Conservation (phyloP, 2,888 invertebrate genomes). For the Trissoscelio sp. region DNA sequence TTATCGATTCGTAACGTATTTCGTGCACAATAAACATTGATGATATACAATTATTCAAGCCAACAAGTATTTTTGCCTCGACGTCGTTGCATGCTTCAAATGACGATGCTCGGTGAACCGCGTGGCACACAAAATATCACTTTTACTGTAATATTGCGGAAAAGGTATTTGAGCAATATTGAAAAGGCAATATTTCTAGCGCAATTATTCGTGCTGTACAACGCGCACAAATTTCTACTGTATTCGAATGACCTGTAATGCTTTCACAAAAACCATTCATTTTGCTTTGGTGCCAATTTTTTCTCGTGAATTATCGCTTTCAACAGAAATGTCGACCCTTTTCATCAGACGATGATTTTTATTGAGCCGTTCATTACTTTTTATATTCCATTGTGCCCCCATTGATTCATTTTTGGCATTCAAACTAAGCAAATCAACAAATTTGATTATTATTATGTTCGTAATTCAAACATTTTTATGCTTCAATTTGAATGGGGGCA, state of each 20-base stretch:
- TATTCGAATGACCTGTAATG: conserved; percentile 18
- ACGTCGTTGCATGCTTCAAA: not conserved
- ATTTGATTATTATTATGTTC: too few relatives aligned
- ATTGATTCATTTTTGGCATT: too few relatives aligned
- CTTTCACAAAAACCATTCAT: conserved; percentile 5
- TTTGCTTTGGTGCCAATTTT: conserved; percentile 19
- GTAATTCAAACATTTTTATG: too few relatives aligned
- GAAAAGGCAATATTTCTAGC: conserved; percentile 17
- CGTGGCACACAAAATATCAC: not conserved
- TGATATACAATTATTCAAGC: conserved; percentile 5
- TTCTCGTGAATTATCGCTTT: conserved; percentile 20
- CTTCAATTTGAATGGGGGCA: too few relatives aligned
- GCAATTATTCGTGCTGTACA: conserved; percentile 21
- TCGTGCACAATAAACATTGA: not conserved
- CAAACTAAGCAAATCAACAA: too few relatives aligned
- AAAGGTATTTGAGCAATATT: conserved; percentile 8
- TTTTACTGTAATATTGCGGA: not conserved
- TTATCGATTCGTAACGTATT: conserved; percentile 1
- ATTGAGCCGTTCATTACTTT: not conserved
- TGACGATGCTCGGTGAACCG: not conserved
- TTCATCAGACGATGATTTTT: too few relatives aligned
- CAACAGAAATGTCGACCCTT: not conserved
- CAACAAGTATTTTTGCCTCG: not conserved
- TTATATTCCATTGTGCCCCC: too few relatives aligned
- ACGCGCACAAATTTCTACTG: conserved; percentile 1